Conservation (phyloP, 2,113 vertebrate genomes). For the Megalops atlanticus region DNA sequence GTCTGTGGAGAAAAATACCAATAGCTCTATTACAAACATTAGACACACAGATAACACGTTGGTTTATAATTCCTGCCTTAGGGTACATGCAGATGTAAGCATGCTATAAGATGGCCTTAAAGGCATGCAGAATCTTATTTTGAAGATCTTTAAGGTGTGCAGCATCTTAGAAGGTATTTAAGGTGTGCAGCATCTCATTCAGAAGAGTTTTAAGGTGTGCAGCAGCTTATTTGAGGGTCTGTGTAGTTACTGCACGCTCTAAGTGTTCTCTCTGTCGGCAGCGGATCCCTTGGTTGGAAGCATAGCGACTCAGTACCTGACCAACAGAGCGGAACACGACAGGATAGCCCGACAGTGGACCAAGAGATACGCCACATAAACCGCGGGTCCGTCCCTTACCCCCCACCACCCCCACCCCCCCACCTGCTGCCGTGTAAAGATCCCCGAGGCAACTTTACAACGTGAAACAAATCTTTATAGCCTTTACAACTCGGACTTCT, state of each 20-base stretch:
- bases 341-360: constrained; percentile 95
- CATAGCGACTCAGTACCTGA: constrained; percentile 94
- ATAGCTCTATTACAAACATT: too few species aligned
- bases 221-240: background rate
- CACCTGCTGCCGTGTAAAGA: constrained; percentile 75
- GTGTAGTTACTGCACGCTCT: background rate
- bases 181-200: too few species aligned
- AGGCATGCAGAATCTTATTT: too few species aligned
- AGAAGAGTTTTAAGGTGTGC: background rate
- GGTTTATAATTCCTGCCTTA: too few species aligned
- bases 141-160: too few species aligned
- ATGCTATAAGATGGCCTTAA: too few species aligned
- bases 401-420: constrained; percentile 1
- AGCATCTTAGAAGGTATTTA: too few species aligned
- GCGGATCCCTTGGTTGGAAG: constrained; percentile 91
- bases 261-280: constrained; percentile 52
- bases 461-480: constrained; percentile 90
- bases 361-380: constrained; percentile 92
- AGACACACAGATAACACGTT: too few species aligned
- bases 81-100: too few species aligned
- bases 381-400: too few species aligned
- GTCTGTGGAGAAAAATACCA: too few species aligned
- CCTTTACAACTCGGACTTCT: constrained; percentile 94
- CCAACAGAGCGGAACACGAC: constrained; percentile 94
- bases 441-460: constrained; percentile 80